Conservation (phyloP, 2,113 vertebrate species). For the Lycaon pictus region DNA sequence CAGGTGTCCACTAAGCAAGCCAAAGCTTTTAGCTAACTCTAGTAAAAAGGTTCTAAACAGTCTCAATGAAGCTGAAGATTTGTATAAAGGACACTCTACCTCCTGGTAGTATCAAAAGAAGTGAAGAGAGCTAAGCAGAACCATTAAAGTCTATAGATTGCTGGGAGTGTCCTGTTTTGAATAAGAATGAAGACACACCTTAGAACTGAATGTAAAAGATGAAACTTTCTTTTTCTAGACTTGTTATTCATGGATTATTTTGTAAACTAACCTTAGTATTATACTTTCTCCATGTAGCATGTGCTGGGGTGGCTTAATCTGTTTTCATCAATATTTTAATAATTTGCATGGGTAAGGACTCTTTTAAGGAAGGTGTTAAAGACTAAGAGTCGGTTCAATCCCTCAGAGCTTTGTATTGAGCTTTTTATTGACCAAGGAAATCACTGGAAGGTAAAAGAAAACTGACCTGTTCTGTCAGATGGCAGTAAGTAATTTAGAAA, state of each 20-base stretch:
- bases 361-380: slow-evolving; percentile 38
- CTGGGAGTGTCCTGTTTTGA: background rate
- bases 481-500: slow-evolving; percentile 58
- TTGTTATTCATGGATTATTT: slow-evolving; percentile 48
- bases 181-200: slow-evolving; percentile 38
- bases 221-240: background rate
- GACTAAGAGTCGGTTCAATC: background rate
- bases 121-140: background rate
- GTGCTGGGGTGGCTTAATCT: background rate
- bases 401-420: slow-evolving; percentile 49
- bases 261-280: background rate
- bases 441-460: slow-evolving; percentile 35
- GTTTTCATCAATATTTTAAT: slow-evolving; percentile 49
- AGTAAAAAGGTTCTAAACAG: slow-evolving; percentile 58
- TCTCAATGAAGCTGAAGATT: slow-evolving; percentile 24
- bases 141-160: background rate
- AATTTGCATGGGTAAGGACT: slow-evolving; percentile 40
- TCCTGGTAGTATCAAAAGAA: slow-evolving; percentile 2
- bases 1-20: slow-evolving; percentile 15
- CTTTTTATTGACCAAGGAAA: slow-evolving; percentile 56
- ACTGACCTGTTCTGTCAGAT: slow-evolving; percentile 12
- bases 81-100: background rate
- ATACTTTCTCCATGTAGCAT: background rate
- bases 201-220: background rate
- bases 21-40: slow-evolving; percentile 67